Percentiles rank a stretch among this genome's conserved stretches.
Conservation (phyloP, 1,140 invertebrate species). For the Drosophila ficusphila region DNA sequence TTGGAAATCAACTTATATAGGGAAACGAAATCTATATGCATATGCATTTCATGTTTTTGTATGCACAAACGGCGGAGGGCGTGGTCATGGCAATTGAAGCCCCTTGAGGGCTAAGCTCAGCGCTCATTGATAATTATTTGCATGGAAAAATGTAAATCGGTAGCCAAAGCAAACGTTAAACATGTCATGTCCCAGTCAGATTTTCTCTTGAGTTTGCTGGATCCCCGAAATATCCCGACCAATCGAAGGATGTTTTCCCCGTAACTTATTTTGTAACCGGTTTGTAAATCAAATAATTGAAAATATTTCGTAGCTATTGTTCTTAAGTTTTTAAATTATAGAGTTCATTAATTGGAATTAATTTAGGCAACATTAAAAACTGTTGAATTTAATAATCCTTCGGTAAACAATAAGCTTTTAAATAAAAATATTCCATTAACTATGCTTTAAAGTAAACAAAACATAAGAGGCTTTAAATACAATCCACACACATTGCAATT, state of each 20-base stretch:
- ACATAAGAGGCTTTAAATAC: not conserved
- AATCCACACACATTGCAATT: not conserved
- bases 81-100: conserved; percentile 4
- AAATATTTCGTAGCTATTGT: too few species aligned
- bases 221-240: conserved; percentile 26
- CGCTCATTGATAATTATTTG: conserved; percentile 67
- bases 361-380: too few species aligned
- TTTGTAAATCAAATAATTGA: too few species aligned
- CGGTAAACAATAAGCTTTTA: too few species aligned
- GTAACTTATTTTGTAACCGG: conserved; percentile 28
- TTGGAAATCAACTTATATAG: conserved; percentile 56
- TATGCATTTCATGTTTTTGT: conserved; percentile 33
- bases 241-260: conserved; percentile 23
- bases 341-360: too few species aligned
- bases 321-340: too few species aligned
- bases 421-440: too few species aligned
- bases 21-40: conserved; percentile 59
- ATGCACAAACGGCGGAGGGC: conserved; percentile 23
- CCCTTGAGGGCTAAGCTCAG: conserved; percentile 12
- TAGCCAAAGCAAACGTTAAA: conserved; percentile 40
- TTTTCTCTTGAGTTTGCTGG: conserved; percentile 28
- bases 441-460: too few species aligned
- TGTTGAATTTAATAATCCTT: too few species aligned
- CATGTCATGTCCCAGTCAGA: conserved; percentile 26
- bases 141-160: conserved; percentile 68